phyloP scores from a whole-genome alignment of 1,140 invertebrate species.

The Eurosta solidaginis region DNA sequence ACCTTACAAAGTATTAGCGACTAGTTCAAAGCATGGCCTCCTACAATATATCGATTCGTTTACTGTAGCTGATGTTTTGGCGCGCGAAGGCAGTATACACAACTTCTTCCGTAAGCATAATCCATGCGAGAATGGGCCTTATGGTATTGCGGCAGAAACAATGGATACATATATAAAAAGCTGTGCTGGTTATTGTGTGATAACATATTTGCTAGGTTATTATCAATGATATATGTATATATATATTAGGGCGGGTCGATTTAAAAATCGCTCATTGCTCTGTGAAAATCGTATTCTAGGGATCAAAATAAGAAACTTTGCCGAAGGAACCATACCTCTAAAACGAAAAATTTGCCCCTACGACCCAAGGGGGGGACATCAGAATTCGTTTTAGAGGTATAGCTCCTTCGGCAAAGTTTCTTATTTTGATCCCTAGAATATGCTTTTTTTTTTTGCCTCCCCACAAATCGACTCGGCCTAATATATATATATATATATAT shows the following conservation, averaged over 20 bases:
- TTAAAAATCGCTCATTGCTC: neutral
- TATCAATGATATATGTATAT: too few relatives aligned
- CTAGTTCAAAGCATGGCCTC: constrained; percentile 94
- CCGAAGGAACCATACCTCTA: too few relatives aligned
- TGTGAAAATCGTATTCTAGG: too few relatives aligned
- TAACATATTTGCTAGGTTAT: constrained; percentile 87
- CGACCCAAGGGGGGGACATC: too few relatives aligned
- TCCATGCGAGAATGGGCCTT: constrained; percentile 83
- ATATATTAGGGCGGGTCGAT: neutral
- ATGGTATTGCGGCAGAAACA: constrained; percentile 89
- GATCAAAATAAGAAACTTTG: too few relatives aligned
- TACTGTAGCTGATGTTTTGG: constrained; percentile 89
- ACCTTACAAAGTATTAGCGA: constrained; percentile 91
- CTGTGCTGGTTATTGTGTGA: constrained; percentile 98
- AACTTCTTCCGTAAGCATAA: constrained; percentile 91
- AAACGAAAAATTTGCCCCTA: too few relatives aligned
- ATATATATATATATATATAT: neutral
- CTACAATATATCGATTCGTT: constrained; percentile 96
- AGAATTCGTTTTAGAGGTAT: too few relatives aligned
- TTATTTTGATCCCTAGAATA: too few relatives aligned
- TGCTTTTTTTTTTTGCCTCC: too few relatives aligned
- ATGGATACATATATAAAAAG: constrained; percentile 98
- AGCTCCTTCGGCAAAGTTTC: too few relatives aligned
- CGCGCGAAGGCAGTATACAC: constrained; percentile 83
- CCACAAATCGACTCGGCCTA: too few relatives aligned